These are phyloP conservation scores for Heterotis niloticus DNA, from an alignment of 2,113 vertebrate species.

Conservation along the genomic window DNA sequence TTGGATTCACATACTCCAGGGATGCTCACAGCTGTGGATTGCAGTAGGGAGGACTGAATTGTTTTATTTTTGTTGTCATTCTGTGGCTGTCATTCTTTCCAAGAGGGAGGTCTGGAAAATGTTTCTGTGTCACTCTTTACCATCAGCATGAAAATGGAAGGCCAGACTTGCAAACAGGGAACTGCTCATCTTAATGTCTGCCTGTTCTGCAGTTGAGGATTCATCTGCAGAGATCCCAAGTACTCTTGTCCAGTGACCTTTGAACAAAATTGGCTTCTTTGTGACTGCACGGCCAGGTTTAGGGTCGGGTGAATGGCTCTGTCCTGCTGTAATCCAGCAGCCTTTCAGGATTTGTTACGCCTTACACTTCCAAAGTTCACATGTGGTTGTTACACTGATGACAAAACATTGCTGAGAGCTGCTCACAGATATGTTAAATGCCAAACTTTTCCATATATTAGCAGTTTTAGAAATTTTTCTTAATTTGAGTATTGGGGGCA, in stretches of 20 bases:
- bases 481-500: too few relatives aligned
- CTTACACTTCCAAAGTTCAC: background rate
- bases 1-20: background rate
- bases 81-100: too few relatives aligned
- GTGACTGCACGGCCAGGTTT: too few relatives aligned
- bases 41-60: background rate
- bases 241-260: too few relatives aligned
- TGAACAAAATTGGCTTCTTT: too few relatives aligned
- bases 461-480: background rate
- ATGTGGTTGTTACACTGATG: background rate
- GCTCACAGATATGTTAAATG: background rate
- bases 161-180: too few relatives aligned
- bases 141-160: too few relatives aligned
- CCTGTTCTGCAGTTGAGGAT: too few relatives aligned
- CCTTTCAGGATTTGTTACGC: background rate
- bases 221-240: too few relatives aligned
- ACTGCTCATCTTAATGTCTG: too few relatives aligned
- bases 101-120: background rate
- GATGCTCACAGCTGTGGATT: background rate
- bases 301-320: too few relatives aligned
- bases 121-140: too few relatives aligned
- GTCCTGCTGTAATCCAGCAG: background rate
- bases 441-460: background rate
- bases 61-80: background rate
- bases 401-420: slow-evolving; percentile 2